phyloP scores from a whole-genome alignment of 1,140 invertebrate genomes.

The Lysiphlebus fabarum region DNA sequence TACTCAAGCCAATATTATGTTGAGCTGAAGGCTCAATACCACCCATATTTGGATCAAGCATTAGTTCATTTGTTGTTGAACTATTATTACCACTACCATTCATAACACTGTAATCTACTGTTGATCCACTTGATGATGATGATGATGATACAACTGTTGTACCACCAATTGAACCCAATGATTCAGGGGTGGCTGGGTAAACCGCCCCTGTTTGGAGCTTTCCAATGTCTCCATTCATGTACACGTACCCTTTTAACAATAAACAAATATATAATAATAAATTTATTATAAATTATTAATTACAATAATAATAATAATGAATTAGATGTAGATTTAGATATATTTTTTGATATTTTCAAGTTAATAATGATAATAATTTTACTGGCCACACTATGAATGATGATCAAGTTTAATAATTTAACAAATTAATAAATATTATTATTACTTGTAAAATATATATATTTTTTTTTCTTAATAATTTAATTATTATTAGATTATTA shows the following conservation, averaged over 20 bases:
- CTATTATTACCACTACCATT: too few relatives aligned
- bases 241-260: conserved; percentile 60
- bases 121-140: conserved; percentile 39
- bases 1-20: conserved; percentile 49
- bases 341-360: too few relatives aligned
- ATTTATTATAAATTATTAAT: background rate
- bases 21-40: conserved; percentile 46
- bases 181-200: conserved; percentile 60
- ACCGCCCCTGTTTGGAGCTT: conserved; percentile 67
- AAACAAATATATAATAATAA: background rate
- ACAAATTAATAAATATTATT: too few relatives aligned
- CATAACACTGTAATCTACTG: conserved; percentile 54
- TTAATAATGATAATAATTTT: too few relatives aligned
- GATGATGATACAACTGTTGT: conserved; percentile 39
- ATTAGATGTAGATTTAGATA: too few relatives aligned
- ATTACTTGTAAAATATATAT: too few relatives aligned
- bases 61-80: conserved; percentile 48
- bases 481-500: background rate
- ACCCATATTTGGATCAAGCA: conserved; percentile 48
- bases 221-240: conserved; percentile 76
- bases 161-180: conserved; percentile 48
- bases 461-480: too few relatives aligned
- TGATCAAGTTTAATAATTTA: too few relatives aligned
- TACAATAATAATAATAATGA: background rate
- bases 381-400: too few relatives aligned